Percentiles rank a stretch among this genome's conserved stretches.
Evolutionary conservation across 2,888 invertebrate genomes (phyloP).

Genomic region (Polylopha cassiicola): DNA sequence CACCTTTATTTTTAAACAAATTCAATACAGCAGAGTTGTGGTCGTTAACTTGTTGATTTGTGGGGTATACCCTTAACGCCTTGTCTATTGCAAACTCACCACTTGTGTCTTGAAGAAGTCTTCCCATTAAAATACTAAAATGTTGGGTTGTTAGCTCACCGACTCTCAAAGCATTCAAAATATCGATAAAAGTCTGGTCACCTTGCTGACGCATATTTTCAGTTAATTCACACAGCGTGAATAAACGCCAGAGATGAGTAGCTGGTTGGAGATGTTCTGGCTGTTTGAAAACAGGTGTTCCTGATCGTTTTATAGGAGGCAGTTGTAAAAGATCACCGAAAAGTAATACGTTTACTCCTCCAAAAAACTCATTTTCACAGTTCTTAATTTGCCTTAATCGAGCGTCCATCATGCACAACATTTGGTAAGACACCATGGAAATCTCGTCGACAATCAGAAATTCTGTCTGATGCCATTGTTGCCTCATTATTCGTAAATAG

Average conservation of each 20-base stretch:
- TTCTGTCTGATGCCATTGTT: slow-evolving; percentile 28
- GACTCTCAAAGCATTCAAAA: slow-evolving; percentile 27
- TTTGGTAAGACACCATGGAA: slow-evolving; percentile 36
- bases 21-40: slow-evolving; percentile 12
- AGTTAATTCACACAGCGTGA: slow-evolving; percentile 20
- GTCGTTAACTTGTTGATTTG: slow-evolving; percentile 13
- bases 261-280: slow-evolving; percentile 4
- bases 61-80: slow-evolving; percentile 11
- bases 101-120: neutral
- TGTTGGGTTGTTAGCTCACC: slow-evolving; percentile 24
- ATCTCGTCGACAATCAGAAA: slow-evolving; percentile 33
- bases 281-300: slow-evolving; percentile 4
- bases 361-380: slow-evolving; percentile 16
- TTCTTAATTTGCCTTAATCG: slow-evolving; percentile 28
- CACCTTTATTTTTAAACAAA: neutral
- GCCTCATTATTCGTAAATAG: slow-evolving; percentile 30
- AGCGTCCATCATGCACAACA: slow-evolving; percentile 31
- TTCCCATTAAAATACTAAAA: slow-evolving; percentile 17
- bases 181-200: slow-evolving; percentile 22
- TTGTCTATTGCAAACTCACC: neutral
- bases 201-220: slow-evolving; percentile 24
- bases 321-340: slow-evolving; percentile 4
- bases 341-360: slow-evolving; percentile 25
- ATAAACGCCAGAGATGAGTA: slow-evolving; percentile 2
- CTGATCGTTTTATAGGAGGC: slow-evolving; percentile 2